Percentiles rank a stretch among this genome's conserved stretches.
Evolutionary conservation across 2,888 invertebrate genomes (phyloP).

Genomic region (Oxycera nigricornis): DNA sequence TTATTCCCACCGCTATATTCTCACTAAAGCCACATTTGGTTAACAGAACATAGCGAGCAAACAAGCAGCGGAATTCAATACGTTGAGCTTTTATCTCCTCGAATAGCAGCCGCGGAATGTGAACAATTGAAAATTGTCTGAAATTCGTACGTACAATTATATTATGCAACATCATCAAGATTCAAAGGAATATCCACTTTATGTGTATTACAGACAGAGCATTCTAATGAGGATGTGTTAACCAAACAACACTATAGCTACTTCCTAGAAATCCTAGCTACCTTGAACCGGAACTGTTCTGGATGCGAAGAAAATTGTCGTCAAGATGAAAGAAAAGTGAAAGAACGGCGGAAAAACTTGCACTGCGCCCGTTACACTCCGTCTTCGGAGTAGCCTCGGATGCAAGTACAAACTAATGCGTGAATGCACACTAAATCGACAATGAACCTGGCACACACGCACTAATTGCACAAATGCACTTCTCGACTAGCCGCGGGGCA

Average conservation of each 20-base stretch:
- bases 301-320: neutral
- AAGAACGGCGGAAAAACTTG: neutral
- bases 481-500: neutral
- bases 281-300: neutral
- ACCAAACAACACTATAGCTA: too few relatives aligned
- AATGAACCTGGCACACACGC: neutral
- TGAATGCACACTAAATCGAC: neutral
- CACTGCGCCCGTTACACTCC: neutral
- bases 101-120: neutral
- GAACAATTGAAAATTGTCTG: neutral
- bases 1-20: too few relatives aligned
- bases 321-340: neutral
- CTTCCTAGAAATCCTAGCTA: neutral
- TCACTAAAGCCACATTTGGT: neutral
- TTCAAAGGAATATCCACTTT: too few relatives aligned
- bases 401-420: neutral
- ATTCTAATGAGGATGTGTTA: too few relatives aligned
- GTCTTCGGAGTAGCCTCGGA: neutral
- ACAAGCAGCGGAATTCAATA: neutral
- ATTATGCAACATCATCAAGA: neutral
- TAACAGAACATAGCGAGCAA: neutral
- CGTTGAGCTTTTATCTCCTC: neutral
- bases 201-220: too few relatives aligned
- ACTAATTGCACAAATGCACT: slow-evolving; percentile 25
- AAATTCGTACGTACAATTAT: neutral